Conservation (phyloP, 1,140 invertebrate species). For the Brachionus koreanus region DNA sequence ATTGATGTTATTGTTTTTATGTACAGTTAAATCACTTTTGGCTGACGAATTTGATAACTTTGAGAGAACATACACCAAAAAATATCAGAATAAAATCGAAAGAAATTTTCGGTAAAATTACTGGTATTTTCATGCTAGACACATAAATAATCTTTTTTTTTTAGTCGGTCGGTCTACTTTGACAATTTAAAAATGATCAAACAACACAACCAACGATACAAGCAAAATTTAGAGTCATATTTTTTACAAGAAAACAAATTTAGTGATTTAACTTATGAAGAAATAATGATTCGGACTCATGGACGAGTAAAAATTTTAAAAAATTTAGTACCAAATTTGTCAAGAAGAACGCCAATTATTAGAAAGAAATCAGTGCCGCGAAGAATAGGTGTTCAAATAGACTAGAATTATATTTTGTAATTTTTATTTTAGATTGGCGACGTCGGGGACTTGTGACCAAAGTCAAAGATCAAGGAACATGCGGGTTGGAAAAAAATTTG, state of each 20-base stretch:
- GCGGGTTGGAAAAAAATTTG: not conserved
- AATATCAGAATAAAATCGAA: not conserved
- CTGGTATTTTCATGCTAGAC: not conserved
- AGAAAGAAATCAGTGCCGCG: not conserved
- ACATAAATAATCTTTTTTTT: not conserved
- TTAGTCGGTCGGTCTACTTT: not conserved
- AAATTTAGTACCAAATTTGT: not conserved
- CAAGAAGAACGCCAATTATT: not conserved
- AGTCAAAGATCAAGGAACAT: constrained; percentile 43
- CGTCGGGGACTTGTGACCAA: not conserved
- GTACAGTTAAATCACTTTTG: not conserved
- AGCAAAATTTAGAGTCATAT: not conserved
- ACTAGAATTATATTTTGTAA: not conserved
- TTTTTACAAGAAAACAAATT: not conserved
- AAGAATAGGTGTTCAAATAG: not conserved
- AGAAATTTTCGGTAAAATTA: not conserved
- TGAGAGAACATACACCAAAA: not conserved
- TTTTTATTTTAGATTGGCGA: constrained; percentile 35
- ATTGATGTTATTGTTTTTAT: not conserved
- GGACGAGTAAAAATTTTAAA: constrained; percentile 3
- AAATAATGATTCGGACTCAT: constrained; percentile 5
- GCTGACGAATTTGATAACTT: not conserved
- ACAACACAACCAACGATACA: not conserved
- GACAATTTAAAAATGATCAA: not conserved
- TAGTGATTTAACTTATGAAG: constrained; percentile 19